These are phyloP conservation scores for Allobates femoralis DNA, from an alignment of 2,797 vertebrate genomes.

Conservation along the genomic window DNA sequence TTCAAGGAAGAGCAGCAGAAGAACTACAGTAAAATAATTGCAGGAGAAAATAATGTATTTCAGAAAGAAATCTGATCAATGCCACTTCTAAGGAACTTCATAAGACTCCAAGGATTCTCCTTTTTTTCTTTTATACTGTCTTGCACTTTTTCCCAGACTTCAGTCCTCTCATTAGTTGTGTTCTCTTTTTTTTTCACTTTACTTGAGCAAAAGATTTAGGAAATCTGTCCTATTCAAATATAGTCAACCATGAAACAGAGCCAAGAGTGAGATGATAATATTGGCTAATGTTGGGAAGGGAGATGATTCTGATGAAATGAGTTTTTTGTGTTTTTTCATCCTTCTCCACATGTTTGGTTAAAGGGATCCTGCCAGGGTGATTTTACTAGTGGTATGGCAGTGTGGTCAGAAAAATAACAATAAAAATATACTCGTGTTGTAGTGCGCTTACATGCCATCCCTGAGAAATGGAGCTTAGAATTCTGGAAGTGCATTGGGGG, in stretches of 20 bases:
- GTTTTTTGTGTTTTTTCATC: neutral
- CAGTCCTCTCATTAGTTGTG: neutral
- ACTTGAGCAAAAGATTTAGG: neutral
- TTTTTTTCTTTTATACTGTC: conserved; percentile 12
- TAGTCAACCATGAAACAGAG: neutral
- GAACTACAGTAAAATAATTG: conserved; percentile 91
- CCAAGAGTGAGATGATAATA: neutral
- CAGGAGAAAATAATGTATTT: conserved; percentile 73
- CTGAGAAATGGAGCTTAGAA: too few species aligned
- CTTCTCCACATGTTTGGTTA: neutral
- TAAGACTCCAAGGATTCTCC: neutral
- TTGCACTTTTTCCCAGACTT: neutral
- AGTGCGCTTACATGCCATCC: too few species aligned
- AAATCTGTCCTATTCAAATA: neutral
- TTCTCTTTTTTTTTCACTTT: neutral
- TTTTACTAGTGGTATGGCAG: too few species aligned
- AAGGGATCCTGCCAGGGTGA: neutral
- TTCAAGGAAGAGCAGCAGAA: conserved; percentile 93
- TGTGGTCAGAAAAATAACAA: too few species aligned
- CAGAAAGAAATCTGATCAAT: conserved; percentile 65
- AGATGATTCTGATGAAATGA: neutral
- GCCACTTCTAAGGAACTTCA: neutral
- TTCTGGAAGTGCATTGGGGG: too few species aligned
- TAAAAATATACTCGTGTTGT: too few species aligned
- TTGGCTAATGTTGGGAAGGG: neutral